Evolutionary conservation across 2,113 vertebrate species (phyloP).

Genomic region (Neolamprologus modestus): DNA sequence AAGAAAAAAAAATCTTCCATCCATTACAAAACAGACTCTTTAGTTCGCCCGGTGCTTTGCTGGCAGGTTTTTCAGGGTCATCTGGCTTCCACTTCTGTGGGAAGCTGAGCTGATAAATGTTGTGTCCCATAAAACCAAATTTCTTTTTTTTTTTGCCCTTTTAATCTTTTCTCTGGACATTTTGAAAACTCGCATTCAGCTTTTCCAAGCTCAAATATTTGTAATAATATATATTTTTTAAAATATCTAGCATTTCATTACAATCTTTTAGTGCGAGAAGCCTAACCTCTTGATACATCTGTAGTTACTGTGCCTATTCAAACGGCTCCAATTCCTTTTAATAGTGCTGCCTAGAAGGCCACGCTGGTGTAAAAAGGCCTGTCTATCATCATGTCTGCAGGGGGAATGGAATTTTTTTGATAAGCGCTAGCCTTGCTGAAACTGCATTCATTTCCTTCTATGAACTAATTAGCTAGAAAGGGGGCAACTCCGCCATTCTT

Average conservation of each 20-base stretch:
- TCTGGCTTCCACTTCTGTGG: slow-evolving; percentile 39
- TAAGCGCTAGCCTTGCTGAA: slow-evolving; percentile 66
- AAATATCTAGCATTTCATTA: slow-evolving; percentile 3
- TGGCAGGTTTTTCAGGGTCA: slow-evolving; percentile 49
- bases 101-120: slow-evolving; percentile 47
- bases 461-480: slow-evolving; percentile 83
- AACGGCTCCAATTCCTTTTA: slow-evolving; percentile 38
- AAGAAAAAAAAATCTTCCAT: slow-evolving; percentile 38
- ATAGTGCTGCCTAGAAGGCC: slow-evolving; percentile 43
- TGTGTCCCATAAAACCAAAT: slow-evolving; percentile 24
- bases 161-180: slow-evolving; percentile 34
- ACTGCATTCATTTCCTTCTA: slow-evolving; percentile 75
- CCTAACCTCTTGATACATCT: slow-evolving; percentile 8
- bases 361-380: slow-evolving; percentile 21
- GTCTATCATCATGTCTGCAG: slow-evolving; percentile 14
- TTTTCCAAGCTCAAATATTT: slow-evolving; percentile 21
- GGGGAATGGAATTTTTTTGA: slow-evolving; percentile 71
- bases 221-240: not conserved
- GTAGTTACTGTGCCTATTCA: slow-evolving; percentile 19
- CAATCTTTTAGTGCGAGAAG: not conserved
- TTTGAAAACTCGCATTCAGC: slow-evolving; percentile 9
- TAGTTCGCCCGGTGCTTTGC: slow-evolving; percentile 25
- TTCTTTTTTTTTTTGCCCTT: slow-evolving; percentile 23
- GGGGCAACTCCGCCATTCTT: slow-evolving; percentile 73
- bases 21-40: slow-evolving; percentile 55